Base-by-base conservation (phyloP, 1,140 invertebrate species). In the Megalopta genalis region DNA sequence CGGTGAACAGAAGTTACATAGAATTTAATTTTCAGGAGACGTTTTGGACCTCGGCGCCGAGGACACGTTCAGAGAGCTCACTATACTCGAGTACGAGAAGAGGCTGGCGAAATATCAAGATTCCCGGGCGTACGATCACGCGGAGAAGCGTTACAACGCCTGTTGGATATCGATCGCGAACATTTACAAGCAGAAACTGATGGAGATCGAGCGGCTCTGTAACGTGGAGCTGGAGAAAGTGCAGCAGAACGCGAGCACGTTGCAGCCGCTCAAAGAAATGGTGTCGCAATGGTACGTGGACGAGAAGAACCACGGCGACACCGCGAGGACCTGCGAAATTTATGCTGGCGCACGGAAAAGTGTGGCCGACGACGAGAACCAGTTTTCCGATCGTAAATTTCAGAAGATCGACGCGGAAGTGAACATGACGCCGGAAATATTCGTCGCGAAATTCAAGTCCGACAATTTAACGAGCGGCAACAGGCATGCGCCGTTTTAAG, bases 211-310 rank as follows among this genome's bases (percentile, higher is more conserved):
- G 37, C 85, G 84, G 5, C 76, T 89, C 0, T 89, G 88, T 16
- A 82, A 89, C 57, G 84, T 88, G 42, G 88, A 89, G 57, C 62
- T 88, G 32, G 84, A 89, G n/a, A 89, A 83, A 10, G 86, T 89
- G 54, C 68, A 68, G 10, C 66, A 86, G 32, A 89, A 78, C 16
- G 86, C 86, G 7, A 78, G 32, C 18, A 65, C 62, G n/a, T 18
- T 89, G 21, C 87, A 86, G 39, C 80, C 87, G 0, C 77, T 89
- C 6, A 78, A 77, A 25, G 74, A 88, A 70, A 89, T 88, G 21
- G 78, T 74, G 2, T 87, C 86, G 0, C 83, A 87, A 37, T 89
- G 88, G 88, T 75, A 76, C 54, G 9, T n/a, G 2, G 66, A 80
- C 7, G 64, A 86, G 42, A 72, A 76, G 27, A 69, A 79, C 69